These are phyloP conservation scores for Calameuta pallipes DNA, from an alignment of 2,888 invertebrate genomes.

Conservation along the genomic window DNA sequence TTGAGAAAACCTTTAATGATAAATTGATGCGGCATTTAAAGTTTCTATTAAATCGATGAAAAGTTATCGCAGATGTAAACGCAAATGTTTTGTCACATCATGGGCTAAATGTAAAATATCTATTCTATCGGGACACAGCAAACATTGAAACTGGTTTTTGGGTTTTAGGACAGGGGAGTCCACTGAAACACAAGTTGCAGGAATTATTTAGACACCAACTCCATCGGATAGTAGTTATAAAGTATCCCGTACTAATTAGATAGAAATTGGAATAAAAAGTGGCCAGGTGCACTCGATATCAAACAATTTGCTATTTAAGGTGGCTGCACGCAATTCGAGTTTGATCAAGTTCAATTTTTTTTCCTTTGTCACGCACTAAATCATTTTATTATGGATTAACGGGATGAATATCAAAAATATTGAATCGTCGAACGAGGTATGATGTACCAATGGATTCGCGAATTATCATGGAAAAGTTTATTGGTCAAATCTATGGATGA, in stretches of 20 bases:
- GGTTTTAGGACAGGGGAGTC: conserved; percentile 49
- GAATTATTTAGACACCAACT: conserved; percentile 40
- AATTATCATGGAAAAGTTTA: background rate
- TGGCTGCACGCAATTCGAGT: background rate
- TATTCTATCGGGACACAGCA: conserved; percentile 63
- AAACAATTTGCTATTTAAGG: background rate
- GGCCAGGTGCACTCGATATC: background rate
- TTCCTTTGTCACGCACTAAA: background rate
- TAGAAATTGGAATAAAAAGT: background rate
- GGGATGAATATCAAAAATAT: background rate
- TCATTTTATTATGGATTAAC: background rate
- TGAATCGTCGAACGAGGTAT: background rate
- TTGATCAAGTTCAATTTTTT: background rate
- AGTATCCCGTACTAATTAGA: background rate
- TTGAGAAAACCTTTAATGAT: background rate
- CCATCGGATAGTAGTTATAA: conserved; percentile 19
- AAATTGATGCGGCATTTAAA: background rate
- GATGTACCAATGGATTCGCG: background rate
- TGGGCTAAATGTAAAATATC: conserved; percentile 52
- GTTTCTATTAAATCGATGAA: background rate
- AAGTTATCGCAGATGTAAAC: background rate
- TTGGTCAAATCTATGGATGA: background rate
- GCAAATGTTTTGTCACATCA: conserved; percentile 56
- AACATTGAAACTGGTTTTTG: conserved; percentile 58
- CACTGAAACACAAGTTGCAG: conserved; percentile 49